Conservation (phyloP, 2,797 vertebrate genomes). For the Phylloscopus collybita region DNA sequence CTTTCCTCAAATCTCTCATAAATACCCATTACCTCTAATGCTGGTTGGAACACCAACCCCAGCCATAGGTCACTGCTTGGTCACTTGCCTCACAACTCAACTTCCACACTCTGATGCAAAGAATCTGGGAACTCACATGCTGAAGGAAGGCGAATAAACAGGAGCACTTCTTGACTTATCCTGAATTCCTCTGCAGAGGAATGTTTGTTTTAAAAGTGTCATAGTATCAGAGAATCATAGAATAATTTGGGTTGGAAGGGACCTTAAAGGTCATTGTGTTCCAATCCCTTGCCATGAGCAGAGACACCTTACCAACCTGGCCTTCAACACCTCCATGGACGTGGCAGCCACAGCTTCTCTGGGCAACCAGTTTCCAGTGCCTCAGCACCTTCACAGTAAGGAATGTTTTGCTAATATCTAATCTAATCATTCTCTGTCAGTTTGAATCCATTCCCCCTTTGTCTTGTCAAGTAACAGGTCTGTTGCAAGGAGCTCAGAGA, state of each 20-base stretch:
- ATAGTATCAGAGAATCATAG: not conserved
- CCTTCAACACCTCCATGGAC: not conserved
- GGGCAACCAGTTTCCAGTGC: not conserved
- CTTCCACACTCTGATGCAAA: not conserved
- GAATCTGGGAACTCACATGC: not conserved
- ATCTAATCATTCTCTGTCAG: not conserved
- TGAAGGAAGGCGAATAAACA: not conserved
- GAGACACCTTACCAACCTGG: not conserved
- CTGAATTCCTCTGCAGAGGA: slow-evolving; percentile 12
- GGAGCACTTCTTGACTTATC: not conserved
- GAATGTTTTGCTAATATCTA: not conserved
- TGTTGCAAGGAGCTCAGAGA: not conserved
- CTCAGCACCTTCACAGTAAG: not conserved
- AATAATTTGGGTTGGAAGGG: not conserved
- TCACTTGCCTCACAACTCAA: not conserved
- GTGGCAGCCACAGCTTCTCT: not conserved
- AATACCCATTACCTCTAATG: not conserved
- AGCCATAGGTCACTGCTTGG: not conserved
- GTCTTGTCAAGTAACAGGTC: not conserved
- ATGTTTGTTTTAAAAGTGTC: not conserved
- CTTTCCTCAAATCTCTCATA: not conserved
- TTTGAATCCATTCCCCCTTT: not conserved
- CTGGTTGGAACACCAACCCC: not conserved
- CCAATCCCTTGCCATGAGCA: not conserved
- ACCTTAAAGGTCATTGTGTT: not conserved